These are phyloP conservation scores for Manis pentadactyla DNA, from an alignment of 2,797 vertebrate genomes.

Conservation along the genomic window DNA sequence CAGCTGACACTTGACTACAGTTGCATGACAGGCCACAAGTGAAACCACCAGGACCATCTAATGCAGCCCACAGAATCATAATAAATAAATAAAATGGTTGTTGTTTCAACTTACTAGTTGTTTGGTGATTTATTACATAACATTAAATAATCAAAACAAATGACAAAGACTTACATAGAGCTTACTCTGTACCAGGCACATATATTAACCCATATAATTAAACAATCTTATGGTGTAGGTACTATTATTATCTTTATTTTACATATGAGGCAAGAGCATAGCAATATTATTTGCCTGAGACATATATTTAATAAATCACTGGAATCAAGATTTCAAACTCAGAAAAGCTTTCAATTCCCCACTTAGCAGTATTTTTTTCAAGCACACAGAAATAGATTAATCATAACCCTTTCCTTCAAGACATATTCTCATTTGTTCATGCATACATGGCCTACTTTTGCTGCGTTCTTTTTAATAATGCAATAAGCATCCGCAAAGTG, in stretches of 20 bases:
- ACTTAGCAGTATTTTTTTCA: neutral
- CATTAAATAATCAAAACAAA: neutral
- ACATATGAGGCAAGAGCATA: neutral
- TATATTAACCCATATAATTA: neutral
- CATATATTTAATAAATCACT: neutral
- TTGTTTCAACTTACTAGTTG: constrained; percentile 28
- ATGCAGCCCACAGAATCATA: neutral
- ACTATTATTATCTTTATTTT: neutral
- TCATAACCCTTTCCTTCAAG: neutral
- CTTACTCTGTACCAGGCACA: neutral
- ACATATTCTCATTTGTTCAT: neutral
- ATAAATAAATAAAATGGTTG: neutral
- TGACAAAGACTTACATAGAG: neutral
- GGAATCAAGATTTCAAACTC: neutral
- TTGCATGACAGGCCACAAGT: neutral
- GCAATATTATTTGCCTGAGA: neutral
- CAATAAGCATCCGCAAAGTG: neutral
- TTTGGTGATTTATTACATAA: neutral
- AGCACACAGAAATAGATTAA: neutral
- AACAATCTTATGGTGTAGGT: neutral
- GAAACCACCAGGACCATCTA: neutral
- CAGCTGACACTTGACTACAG: neutral
- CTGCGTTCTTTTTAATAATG: neutral
- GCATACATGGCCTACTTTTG: neutral
- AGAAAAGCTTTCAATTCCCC: neutral